These are phyloP conservation scores for Ophion slaviceki DNA, from an alignment of 2,888 invertebrate genomes.

Conservation along the genomic window DNA sequence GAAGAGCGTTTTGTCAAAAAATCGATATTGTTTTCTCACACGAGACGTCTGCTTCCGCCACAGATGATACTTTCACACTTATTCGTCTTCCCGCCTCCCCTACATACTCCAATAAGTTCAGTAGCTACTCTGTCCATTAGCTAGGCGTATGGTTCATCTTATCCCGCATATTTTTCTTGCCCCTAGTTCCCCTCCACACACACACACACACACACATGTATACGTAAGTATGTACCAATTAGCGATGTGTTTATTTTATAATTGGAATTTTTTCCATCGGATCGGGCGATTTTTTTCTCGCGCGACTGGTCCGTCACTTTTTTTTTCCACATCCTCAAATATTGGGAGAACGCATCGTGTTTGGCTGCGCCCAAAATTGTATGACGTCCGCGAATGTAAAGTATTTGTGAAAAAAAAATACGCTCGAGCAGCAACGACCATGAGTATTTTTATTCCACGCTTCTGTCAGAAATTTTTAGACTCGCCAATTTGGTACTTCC, in stretches of 20 bases:
- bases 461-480: constrained; percentile 30
- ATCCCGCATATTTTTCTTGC: no score
- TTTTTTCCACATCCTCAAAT: constrained; percentile 14
- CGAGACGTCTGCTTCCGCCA: no score
- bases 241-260: background rate
- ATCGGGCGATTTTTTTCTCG: background rate
- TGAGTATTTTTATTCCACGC: constrained; percentile 16
- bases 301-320: constrained; percentile 9
- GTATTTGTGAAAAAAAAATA: constrained; percentile 37
- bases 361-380: background rate
- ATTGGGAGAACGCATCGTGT: background rate
- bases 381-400: constrained; percentile 24
- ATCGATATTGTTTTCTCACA: no score
- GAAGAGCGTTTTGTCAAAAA: no score
- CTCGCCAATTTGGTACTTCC: background rate
- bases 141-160: no score
- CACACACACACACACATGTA: background rate
- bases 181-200: no score
- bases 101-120: no score
- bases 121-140: no score
- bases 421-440: background rate
- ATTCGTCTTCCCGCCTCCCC: no score
- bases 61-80: no score
- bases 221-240: background rate
- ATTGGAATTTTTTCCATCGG: constrained; percentile 1